phyloP scores from a whole-genome alignment of 2,113 vertebrate genomes.

The Phaethon lepturus region DNA sequence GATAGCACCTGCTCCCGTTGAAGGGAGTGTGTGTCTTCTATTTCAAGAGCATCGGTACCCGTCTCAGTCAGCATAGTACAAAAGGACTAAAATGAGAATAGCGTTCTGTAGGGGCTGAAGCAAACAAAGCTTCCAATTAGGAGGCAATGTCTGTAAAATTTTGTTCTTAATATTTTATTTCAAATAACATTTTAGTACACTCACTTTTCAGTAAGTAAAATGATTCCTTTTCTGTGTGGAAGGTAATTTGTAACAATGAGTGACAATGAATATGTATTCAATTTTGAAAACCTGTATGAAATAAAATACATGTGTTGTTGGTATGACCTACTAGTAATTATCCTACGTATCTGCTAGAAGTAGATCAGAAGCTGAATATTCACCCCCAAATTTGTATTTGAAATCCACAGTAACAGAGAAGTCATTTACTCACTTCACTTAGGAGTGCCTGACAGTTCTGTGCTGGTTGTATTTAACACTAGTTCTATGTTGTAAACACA shows the following conservation, averaged over 20 bases:
- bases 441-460: neutral
- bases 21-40: conserved; percentile 6
- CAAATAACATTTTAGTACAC: neutral
- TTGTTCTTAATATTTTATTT: conserved; percentile 23
- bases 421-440: neutral
- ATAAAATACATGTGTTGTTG: neutral
- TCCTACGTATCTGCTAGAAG: neutral
- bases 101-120: conserved; percentile 58
- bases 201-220: neutral
- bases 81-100: conserved; percentile 70
- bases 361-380: neutral
- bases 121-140: conserved; percentile 45
- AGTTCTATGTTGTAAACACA: neutral
- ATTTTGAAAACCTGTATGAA: neutral
- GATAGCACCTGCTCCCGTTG: conserved; percentile 82
- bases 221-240: neutral
- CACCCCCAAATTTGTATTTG: neutral
- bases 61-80: conserved; percentile 78
- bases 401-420: neutral
- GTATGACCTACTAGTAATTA: neutral
- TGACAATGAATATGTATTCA: neutral
- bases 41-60: conserved; percentile 65
- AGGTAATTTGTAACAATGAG: neutral
- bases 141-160: conserved; percentile 53
- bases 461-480: neutral